Evolutionary conservation across 2,113 vertebrate genomes (phyloP).

Genomic region (Ramphastos sulfuratus): DNA sequence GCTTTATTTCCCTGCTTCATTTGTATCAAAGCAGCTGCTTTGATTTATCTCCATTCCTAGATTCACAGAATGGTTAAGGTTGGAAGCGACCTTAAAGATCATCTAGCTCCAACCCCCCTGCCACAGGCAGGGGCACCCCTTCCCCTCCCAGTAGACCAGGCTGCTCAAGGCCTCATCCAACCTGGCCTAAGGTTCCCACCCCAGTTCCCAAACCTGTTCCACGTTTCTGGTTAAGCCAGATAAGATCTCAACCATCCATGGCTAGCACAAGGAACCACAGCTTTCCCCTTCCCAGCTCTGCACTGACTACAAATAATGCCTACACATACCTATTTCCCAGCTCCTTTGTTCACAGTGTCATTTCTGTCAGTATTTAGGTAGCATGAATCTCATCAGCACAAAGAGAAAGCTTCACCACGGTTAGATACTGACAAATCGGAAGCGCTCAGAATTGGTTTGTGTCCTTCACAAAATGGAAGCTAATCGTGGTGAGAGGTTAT

Average conservation of each 20-base stretch:
- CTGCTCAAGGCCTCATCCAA: too few species aligned
- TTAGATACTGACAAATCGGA: conserved; percentile 73
- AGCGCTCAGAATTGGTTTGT: conserved; percentile 71
- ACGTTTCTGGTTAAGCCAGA: conserved; percentile 70
- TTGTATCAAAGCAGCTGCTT: conserved; percentile 72
- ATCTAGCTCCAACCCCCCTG: too few species aligned
- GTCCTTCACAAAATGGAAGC: conserved; percentile 71
- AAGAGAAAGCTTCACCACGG: conserved; percentile 74
- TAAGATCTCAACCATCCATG: conserved; percentile 60
- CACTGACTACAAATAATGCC: conserved; percentile 79
- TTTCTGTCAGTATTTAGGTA: conserved; percentile 86
- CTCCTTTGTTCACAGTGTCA: conserved; percentile 91
- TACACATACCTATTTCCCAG: conserved; percentile 75
- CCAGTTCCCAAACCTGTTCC: conserved; percentile 62
- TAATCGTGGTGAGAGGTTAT: conserved; percentile 66
- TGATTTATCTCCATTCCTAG: conserved; percentile 58
- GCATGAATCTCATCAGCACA: conserved; percentile 80
- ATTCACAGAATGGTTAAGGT: too few species aligned
- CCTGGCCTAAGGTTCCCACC: conserved; percentile 17
- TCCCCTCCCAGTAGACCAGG: too few species aligned
- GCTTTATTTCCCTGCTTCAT: conserved; percentile 78
- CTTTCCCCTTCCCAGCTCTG: conserved; percentile 68
- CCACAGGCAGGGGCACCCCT: too few species aligned
- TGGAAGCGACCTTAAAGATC: too few species aligned
- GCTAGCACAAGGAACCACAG: conserved; percentile 71